A percentile compares a stretch with the other conserved stretches of the same genome.
phyloP scores from a whole-genome alignment of 2,113 vertebrate genomes.

The Ursus arctos region DNA sequence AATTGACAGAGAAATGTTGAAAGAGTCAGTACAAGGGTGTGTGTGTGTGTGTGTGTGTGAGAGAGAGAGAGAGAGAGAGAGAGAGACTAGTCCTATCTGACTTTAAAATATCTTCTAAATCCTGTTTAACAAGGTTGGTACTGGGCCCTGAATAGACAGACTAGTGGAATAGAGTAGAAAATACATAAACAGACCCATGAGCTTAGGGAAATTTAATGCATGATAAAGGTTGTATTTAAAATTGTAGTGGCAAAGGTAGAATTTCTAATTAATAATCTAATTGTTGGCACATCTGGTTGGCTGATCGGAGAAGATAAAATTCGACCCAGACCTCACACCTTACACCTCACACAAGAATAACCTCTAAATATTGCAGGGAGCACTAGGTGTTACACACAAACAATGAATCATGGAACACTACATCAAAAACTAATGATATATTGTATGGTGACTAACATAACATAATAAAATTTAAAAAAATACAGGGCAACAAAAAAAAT shows the following conservation, averaged over 20 bases:
- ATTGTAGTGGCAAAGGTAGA: background rate
- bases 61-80: background rate
- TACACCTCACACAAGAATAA: background rate
- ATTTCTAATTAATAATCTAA: background rate
- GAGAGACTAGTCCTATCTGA: background rate
- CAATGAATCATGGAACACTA: no score
- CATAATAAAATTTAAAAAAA: no score
- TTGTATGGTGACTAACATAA: no score
- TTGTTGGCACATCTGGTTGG: background rate
- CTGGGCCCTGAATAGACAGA: background rate
- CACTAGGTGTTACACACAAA: no score
- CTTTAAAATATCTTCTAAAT: background rate
- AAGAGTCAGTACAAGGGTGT: background rate
- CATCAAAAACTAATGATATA: no score
- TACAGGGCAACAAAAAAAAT: no score
- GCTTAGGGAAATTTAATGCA: background rate
- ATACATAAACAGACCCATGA: background rate
- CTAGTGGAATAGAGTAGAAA: background rate
- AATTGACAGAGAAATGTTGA: background rate
- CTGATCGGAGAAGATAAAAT: background rate
- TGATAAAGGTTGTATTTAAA: background rate
- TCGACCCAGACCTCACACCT: background rate
- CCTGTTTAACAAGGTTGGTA: background rate
- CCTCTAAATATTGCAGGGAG: background rate
- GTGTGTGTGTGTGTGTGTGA: accelerated